A percentile compares a stretch with the other conserved stretches of the same genome.
Evolutionary conservation across 2,797 vertebrate species (phyloP).

Genomic region (Lagocephalus sceleratus): DNA sequence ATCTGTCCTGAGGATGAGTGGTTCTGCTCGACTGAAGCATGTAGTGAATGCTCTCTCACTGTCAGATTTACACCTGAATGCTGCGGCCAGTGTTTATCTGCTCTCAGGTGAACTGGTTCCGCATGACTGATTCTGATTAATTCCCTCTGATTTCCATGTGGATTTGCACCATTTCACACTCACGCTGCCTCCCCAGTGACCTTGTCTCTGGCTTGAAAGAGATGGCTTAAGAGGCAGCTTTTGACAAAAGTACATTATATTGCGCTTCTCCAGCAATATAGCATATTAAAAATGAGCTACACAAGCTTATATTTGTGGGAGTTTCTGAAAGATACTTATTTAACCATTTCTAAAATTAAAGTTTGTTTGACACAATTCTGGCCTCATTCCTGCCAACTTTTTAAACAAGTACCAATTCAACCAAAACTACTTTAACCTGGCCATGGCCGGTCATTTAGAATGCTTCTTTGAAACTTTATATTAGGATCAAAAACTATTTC

Average conservation of each 20-base stretch:
- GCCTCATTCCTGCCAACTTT: not conserved
- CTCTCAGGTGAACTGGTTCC: slow-evolving; percentile 43
- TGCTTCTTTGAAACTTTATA: too few species aligned
- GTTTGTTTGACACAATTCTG: too few species aligned
- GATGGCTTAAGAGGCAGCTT: slow-evolving; percentile 36
- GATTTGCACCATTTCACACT: slow-evolving; percentile 60
- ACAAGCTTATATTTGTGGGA: not conserved
- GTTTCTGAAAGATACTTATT: too few species aligned
- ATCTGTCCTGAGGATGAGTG: slow-evolving; percentile 9
- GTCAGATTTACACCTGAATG: slow-evolving; percentile 31
- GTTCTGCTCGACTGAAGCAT: slow-evolving; percentile 19
- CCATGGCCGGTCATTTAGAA: too few species aligned
- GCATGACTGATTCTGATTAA: slow-evolving; percentile 50
- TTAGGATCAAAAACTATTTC: too few species aligned
- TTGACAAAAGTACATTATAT: slow-evolving; percentile 44
- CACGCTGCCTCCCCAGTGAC: slow-evolving; percentile 39
- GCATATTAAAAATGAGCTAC: slow-evolving; percentile 17
- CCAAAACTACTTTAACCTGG: too few species aligned
- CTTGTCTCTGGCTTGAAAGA: slow-evolving; percentile 38
- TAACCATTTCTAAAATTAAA: too few species aligned
- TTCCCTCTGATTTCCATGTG: slow-evolving; percentile 48
- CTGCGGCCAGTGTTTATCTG: slow-evolving; percentile 40
- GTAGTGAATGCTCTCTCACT: slow-evolving; percentile 33
- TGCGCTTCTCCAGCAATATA: slow-evolving; percentile 11
- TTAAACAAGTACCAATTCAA: not conserved